A percentile compares a stretch with the other conserved stretches of the same genome.
phyloP scores from a whole-genome alignment of 2,888 invertebrate genomes.

The Zele albiditarsus region DNA sequence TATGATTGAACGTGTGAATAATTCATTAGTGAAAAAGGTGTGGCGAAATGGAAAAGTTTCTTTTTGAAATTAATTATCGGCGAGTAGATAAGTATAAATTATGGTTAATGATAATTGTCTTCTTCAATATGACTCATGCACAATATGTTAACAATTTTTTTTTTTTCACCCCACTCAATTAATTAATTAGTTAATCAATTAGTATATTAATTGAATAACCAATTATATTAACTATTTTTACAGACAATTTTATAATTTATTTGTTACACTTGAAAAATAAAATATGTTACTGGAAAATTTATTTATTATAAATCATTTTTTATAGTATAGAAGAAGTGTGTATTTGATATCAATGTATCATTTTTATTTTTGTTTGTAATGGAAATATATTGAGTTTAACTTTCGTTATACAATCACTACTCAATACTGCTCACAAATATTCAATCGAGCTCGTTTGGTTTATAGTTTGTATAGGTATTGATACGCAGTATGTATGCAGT shows the following conservation, averaged over 20 bases:
- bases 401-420: neutral
- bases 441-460: neutral
- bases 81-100: neutral
- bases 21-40: slow-evolving; percentile 7
- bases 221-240: too few species aligned
- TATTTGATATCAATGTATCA: neutral
- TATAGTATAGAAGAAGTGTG: neutral
- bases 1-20: slow-evolving; percentile 1
- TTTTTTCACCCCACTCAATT: too few species aligned
- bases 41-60: neutral
- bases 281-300: too few species aligned
- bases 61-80: slow-evolving; percentile 1
- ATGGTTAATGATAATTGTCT: neutral
- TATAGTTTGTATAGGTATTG: neutral
- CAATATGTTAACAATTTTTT: neutral
- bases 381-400: neutral
- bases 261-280: too few species aligned
- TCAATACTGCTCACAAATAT: neutral
- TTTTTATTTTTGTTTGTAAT: neutral
- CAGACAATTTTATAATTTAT: too few species aligned
- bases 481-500: neutral
- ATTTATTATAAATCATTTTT: too few species aligned
- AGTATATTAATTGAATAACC: too few species aligned
- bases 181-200: too few species aligned
- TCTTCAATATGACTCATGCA: neutral